These are phyloP conservation scores for Phalacrocorax brasilianus DNA, from an alignment of 2,113 vertebrate genomes.

Conservation along the genomic window DNA sequence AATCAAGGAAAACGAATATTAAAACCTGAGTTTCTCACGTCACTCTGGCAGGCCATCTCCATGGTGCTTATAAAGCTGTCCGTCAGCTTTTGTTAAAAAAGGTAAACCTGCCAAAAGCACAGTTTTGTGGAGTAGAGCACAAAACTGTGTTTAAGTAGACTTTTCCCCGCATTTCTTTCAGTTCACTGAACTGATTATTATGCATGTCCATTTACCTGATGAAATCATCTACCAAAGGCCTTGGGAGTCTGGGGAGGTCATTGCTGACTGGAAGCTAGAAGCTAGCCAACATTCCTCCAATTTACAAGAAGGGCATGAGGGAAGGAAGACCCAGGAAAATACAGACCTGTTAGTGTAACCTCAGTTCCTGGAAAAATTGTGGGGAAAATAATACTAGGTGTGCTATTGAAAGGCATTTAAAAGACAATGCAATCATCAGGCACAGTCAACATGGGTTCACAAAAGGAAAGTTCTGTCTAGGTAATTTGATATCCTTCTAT, in stretches of 20 bases:
- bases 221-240: background rate
- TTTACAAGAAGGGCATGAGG: background rate
- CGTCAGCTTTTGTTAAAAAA: background rate
- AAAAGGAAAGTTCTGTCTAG: background rate
- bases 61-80: background rate
- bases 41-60: background rate
- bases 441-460: background rate
- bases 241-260: background rate
- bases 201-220: background rate
- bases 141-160: background rate
- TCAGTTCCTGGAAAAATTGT: background rate
- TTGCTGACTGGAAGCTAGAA: background rate
- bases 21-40: background rate
- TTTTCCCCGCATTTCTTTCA: background rate
- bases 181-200: background rate
- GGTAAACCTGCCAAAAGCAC: background rate
- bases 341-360: background rate
- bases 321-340: background rate
- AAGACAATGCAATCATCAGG: background rate
- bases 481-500: background rate
- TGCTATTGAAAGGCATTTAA: background rate
- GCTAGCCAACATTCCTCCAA: background rate
- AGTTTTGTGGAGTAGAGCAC: background rate
- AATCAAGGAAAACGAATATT: background rate
- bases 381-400: background rate